Evolutionary conservation across 2,888 invertebrate species (phyloP).

Genomic region (Sylvicola cinctus): DNA sequence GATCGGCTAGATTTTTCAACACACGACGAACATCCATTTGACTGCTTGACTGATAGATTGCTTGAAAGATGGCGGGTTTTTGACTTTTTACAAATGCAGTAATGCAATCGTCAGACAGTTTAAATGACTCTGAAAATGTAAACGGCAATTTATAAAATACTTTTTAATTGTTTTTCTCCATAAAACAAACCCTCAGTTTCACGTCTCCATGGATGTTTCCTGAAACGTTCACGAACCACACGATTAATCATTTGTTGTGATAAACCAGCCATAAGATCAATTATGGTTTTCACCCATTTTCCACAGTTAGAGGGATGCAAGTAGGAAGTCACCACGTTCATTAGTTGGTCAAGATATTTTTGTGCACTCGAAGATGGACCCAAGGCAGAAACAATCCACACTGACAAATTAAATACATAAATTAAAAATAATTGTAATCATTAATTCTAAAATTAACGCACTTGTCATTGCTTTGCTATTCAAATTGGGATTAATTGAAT

Average conservation of each 20-base stretch:
- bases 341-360: constrained; percentile 54
- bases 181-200: constrained; percentile 9
- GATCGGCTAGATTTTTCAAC: constrained; percentile 51
- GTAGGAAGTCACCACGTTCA: constrained; percentile 68
- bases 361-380: constrained; percentile 46
- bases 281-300: constrained; percentile 49
- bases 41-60: constrained; percentile 56
- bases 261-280: constrained; percentile 46
- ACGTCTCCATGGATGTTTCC: constrained; percentile 23
- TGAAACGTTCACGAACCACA: constrained; percentile 20
- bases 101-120: constrained; percentile 59
- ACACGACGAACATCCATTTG: constrained; percentile 40
- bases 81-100: constrained; percentile 59
- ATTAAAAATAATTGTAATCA: constrained; percentile 8
- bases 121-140: constrained; percentile 38
- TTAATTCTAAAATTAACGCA: constrained; percentile 3
- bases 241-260: constrained; percentile 41
- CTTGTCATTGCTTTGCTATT: constrained; percentile 7
- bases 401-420: constrained; percentile 16
- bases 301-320: constrained; percentile 79
- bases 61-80: constrained; percentile 50
- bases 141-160: constrained; percentile 2
- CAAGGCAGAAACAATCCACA: constrained; percentile 40
- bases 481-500: constrained; percentile 29
- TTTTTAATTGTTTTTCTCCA: neutral